These are phyloP conservation scores for Otus scops DNA, from an alignment of 2,797 vertebrate species.

Conservation along the genomic window DNA sequence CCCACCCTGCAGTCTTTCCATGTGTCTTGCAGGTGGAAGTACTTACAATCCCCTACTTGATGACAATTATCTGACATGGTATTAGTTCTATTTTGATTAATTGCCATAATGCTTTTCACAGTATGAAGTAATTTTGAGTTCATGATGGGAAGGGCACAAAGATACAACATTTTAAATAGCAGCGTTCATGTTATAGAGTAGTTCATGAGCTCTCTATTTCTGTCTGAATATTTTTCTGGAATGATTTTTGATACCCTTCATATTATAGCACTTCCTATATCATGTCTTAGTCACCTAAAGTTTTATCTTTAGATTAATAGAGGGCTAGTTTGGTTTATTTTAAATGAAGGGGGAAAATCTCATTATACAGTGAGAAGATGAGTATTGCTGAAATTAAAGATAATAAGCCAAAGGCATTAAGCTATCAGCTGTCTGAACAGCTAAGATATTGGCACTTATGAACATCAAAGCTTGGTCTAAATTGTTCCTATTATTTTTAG, in stretches of 20 bases:
- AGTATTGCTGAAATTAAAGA: conserved; percentile 37
- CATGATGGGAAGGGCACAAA: neutral
- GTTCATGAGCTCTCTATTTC: neutral
- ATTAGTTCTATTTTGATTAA: neutral
- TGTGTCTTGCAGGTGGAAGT: neutral
- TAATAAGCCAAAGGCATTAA: conserved; percentile 61
- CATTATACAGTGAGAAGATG: conserved; percentile 10
- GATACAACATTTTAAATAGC: neutral
- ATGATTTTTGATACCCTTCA: neutral
- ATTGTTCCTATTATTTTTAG: conserved; percentile 24
- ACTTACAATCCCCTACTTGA: neutral
- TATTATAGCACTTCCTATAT: neutral
- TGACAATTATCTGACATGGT: neutral
- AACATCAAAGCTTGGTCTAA: conserved; percentile 62
- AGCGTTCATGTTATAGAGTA: neutral
- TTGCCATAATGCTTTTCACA: neutral
- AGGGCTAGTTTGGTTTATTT: neutral
- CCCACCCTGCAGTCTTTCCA: neutral
- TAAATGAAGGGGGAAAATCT: neutral
- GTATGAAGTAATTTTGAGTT: neutral
- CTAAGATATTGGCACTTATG: conserved; percentile 40
- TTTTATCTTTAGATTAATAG: neutral
- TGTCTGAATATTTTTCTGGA: neutral
- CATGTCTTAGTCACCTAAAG: neutral
- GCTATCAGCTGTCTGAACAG: conserved; percentile 44